phyloP scores from a whole-genome alignment of 2,888 invertebrate species.

The Maniola hyperantus region DNA sequence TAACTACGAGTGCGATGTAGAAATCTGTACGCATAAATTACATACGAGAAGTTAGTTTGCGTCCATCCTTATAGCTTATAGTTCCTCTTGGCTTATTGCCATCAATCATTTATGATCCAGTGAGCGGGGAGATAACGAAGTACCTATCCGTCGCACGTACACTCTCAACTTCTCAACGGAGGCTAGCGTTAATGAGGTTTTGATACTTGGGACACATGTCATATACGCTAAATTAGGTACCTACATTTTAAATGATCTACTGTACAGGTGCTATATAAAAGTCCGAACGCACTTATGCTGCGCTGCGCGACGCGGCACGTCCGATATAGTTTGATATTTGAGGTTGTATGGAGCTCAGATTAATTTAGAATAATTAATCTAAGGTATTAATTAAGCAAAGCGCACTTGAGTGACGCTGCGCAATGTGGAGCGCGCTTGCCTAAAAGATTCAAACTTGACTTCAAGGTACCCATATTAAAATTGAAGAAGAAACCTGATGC shows the following conservation, averaged over 20 bases:
- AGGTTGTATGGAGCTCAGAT: too few species aligned
- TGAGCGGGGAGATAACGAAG: conserved; percentile 19
- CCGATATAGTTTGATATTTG: too few species aligned
- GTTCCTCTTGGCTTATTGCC: conserved; percentile 21
- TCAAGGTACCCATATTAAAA: too few species aligned
- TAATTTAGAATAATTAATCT: too few species aligned
- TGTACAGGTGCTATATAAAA: neutral
- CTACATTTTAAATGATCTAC: neutral
- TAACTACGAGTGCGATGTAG: neutral
- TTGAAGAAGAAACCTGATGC: too few species aligned
- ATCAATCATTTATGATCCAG: conserved; percentile 27
- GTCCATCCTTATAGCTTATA: conserved; percentile 6
- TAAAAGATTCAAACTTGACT: too few species aligned
- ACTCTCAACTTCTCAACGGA: conserved; percentile 11
- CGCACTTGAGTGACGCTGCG: too few species aligned
- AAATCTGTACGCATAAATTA: neutral
- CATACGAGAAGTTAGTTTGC: neutral
- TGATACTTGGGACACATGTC: conserved; percentile 11
- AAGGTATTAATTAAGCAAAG: too few species aligned
- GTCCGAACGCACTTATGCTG: too few species aligned
- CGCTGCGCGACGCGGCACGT: too few species aligned
- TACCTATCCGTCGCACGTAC: conserved; percentile 16
- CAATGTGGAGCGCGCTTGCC: too few species aligned
- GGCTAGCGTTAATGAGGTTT: conserved; percentile 14
- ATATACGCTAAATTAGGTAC: neutral